These are phyloP conservation scores for Cistogaster globosa DNA, from an alignment of 2,888 invertebrate species.

Conservation along the genomic window DNA sequence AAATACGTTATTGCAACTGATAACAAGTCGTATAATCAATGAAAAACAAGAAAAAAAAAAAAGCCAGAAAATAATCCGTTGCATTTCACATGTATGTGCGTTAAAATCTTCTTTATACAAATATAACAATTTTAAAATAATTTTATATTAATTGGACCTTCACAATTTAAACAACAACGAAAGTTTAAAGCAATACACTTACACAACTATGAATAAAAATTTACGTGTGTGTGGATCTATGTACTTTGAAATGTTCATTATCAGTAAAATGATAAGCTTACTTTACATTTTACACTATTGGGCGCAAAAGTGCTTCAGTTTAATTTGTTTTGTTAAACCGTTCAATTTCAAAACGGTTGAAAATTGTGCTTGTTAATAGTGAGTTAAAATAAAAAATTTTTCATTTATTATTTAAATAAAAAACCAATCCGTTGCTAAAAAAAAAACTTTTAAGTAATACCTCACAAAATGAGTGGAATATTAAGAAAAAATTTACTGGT, in stretches of 20 bases:
- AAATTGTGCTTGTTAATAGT: not conserved
- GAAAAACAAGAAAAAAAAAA: conserved; percentile 25
- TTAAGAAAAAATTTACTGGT: conserved; percentile 58
- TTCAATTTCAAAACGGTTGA: conserved; percentile 41
- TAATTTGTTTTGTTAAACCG: conserved; percentile 47
- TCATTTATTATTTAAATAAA: not conserved
- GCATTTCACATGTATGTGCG: conserved; percentile 51
- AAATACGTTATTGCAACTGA: conserved; percentile 48
- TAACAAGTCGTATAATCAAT: conserved; percentile 51
- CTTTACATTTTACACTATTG: conserved; percentile 20
- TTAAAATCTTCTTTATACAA: not conserved
- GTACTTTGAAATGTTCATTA: conserved; percentile 55
- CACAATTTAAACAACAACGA: not conserved
- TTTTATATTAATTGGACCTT: too few species aligned
- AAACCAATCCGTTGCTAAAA: not conserved
- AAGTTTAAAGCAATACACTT: not conserved
- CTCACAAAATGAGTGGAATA: conserved; percentile 60
- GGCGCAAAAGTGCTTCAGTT: conserved; percentile 44
- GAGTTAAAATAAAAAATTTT: not conserved
- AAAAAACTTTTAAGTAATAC: conserved; percentile 20
- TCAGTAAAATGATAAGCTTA: conserved; percentile 49
- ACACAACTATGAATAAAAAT: not conserved
- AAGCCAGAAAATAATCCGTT: conserved; percentile 54
- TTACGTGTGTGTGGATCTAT: conserved; percentile 5
- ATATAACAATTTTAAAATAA: not conserved